These are phyloP conservation scores for Polydrusus tereticollis DNA, from an alignment of 2,888 invertebrate genomes.

Conservation along the genomic window DNA sequence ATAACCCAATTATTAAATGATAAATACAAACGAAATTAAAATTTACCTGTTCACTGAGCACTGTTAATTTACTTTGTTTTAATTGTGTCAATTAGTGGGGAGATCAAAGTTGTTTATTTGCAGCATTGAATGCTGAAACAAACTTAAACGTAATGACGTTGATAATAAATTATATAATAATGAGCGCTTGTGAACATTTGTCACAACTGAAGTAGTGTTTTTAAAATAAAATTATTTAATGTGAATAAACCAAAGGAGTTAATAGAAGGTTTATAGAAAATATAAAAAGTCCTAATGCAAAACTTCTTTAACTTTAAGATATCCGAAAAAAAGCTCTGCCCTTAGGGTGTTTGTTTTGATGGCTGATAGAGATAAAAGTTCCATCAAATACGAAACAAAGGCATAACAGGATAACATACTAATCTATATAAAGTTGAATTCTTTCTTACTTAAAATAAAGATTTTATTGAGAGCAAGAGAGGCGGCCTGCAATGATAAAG, in stretches of 20 bases:
- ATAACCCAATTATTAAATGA: background rate
- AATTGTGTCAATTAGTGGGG: background rate
- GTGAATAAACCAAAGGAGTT: too few species aligned
- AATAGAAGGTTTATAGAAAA: too few species aligned
- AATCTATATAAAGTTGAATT: background rate
- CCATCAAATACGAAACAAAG: background rate
- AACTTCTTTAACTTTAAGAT: too few species aligned
- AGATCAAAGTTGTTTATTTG: conserved; percentile 12
- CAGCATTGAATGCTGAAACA: background rate
- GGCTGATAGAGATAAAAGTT: too few species aligned
- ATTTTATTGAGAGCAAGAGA: background rate
- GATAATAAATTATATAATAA: conserved; percentile 2
- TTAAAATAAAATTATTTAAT: too few species aligned
- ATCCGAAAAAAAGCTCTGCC: too few species aligned
- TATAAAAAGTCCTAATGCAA: too few species aligned
- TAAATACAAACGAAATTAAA: conserved; percentile 9
- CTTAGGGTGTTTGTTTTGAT: too few species aligned
- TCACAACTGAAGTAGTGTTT: too few species aligned
- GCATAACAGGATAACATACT: background rate
- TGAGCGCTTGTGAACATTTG: background rate
- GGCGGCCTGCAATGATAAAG: background rate
- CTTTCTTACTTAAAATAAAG: background rate
- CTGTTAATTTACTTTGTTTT: background rate
- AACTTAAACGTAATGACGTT: background rate
- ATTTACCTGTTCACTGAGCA: background rate